Conservation (phyloP, 1,140 invertebrate genomes). For the Oedothorax gibbosus region DNA sequence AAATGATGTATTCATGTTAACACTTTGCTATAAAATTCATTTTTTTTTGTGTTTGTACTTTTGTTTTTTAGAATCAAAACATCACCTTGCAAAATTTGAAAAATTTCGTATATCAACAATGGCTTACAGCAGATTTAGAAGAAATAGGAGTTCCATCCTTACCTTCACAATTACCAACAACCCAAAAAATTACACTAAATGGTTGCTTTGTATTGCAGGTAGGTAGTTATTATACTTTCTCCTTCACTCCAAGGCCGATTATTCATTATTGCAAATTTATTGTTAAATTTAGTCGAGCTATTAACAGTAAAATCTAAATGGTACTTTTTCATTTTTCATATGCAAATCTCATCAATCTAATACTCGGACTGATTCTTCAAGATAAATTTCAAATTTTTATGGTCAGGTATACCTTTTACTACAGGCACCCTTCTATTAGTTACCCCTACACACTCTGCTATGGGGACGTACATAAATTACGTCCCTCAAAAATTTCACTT, state of each 20-base stretch:
- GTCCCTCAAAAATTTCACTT: too few species aligned
- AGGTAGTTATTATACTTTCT: conserved; percentile 24
- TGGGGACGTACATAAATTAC: too few species aligned
- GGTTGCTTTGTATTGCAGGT: conserved; percentile 76
- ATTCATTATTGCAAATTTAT: neutral
- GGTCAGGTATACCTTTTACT: too few species aligned
- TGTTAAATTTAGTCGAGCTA: neutral
- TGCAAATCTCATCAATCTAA: too few species aligned
- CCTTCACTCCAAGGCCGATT: neutral
- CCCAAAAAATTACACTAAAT: conserved; percentile 68
- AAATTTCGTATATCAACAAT: conserved; percentile 70
- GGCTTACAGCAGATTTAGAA: conserved; percentile 75
- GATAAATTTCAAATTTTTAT: too few species aligned
- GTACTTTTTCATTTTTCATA: too few species aligned
- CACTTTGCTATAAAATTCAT: neutral
- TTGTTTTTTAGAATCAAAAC: conserved; percentile 15
- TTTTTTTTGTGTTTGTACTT: neutral
- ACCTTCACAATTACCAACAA: conserved; percentile 70
- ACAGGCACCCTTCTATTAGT: too few species aligned
- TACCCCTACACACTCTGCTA: too few species aligned
- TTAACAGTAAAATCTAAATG: neutral
- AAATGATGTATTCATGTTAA: neutral
- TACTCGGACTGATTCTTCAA: too few species aligned
- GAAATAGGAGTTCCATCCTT: conserved; percentile 73
- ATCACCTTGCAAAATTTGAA: conserved; percentile 29